Base-by-base conservation (phyloP, 2,888 invertebrate species). In the Diogma glabrata region DNA sequence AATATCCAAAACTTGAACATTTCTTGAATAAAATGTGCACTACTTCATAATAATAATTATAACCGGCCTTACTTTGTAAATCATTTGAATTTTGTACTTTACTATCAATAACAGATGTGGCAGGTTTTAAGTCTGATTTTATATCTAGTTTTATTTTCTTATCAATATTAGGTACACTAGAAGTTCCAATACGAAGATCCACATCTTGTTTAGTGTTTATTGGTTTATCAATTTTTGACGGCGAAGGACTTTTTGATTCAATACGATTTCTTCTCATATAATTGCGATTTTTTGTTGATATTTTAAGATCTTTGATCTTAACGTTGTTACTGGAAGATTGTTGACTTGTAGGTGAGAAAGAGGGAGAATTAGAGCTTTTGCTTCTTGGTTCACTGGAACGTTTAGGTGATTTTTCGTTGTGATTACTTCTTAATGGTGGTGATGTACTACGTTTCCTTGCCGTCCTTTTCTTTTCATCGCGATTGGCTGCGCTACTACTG, bases 251-350 rank as follows among this genome's bases (percentile, higher is more conserved):
- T 60, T 74, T 72, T 22, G 76, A 78, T 58, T 72, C 73, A 55
- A 77, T 76, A 56, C 76, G 72, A 65, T 82, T 81, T 52, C 82
- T 73, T 52, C 82, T 72, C 64, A 81, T 74, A 71, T 83, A 84
- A 64, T 78, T 77, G 51, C 81, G 73, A 60, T 76, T 76, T 67
- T 76, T 77, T 63, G 73, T 70, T 58, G 73, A 74, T 57, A 72
- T 73, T 61, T 75, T 76, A 36, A 77, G 67, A 60, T 76, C 78
- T 64, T 78, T 78, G 66, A 79, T 78, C 20, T 50, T 53, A 22
- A n/a, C n/a, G n/a, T n/a, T n/a, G n/a, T 38, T 24, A 20, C 20
- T 48, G 33, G n/a, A 19, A 8, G 38, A 38, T 16, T 7, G 12
- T 17, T 24, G 24, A 23, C 26, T 46, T n/a, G n/a, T 23, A 14